A percentile compares a stretch with the other conserved stretches of the same genome.
These are phyloP conservation scores for Ornithoptera alexandrae DNA, from an alignment of 2,888 invertebrate species.

Conservation along the genomic window DNA sequence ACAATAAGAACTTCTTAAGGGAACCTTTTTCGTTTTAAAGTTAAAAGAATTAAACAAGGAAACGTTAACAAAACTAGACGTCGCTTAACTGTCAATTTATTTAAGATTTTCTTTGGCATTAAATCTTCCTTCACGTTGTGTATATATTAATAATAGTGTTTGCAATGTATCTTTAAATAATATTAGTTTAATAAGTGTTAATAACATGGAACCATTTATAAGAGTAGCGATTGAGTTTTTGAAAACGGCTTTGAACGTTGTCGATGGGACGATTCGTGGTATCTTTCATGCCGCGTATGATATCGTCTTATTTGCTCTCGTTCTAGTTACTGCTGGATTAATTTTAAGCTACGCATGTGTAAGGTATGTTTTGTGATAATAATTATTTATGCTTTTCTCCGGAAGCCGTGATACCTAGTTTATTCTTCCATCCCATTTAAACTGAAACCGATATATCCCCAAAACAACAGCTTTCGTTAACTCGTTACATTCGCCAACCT, in stretches of 20 bases:
- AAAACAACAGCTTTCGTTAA: no score
- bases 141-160: neutral
- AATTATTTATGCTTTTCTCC: neutral
- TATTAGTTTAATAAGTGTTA: neutral
- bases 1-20: neutral
- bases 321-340: slow-evolving; percentile 10
- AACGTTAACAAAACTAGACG: neutral
- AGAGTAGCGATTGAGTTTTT: slow-evolving; percentile 11
- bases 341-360: slow-evolving; percentile 16
- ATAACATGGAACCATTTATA: slow-evolving; percentile 17
- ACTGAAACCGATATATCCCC: no score
- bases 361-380: slow-evolving; percentile 1
- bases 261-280: slow-evolving; percentile 20
- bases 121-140: neutral
- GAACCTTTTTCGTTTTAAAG: neutral
- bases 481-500: no score
- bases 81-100: neutral
- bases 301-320: neutral
- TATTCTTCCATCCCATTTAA: no score
- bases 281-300: slow-evolving; percentile 21
- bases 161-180: neutral
- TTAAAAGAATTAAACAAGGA: neutral
- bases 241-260: slow-evolving; percentile 11
- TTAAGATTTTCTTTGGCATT: neutral
- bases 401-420: neutral